phyloP scores from a whole-genome alignment of 2,113 vertebrate species.

The Archilochus colubris region DNA sequence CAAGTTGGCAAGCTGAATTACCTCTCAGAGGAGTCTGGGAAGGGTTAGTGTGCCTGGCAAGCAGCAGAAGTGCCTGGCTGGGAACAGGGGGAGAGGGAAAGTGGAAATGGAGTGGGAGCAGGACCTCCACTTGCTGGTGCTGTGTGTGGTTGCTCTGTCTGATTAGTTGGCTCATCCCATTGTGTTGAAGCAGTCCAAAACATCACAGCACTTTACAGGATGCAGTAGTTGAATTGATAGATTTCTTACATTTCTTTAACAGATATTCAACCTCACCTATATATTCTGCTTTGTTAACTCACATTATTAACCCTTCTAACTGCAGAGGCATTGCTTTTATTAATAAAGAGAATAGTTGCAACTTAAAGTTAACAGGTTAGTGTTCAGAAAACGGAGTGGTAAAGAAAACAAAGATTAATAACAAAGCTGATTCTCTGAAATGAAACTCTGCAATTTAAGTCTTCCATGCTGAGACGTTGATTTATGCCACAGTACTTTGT shows the following conservation, averaged over 20 bases:
- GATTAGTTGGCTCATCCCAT: not conserved
- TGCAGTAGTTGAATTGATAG: not conserved
- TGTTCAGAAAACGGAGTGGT: not conserved
- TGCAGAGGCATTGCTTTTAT: not conserved
- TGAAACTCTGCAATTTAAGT: not conserved
- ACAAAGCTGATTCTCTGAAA: slow-evolving; percentile 4
- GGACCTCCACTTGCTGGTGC: not conserved
- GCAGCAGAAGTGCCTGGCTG: not conserved
- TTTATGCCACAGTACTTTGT: not conserved
- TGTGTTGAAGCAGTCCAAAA: not conserved
- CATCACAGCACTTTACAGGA: not conserved
- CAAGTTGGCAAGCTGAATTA: not conserved
- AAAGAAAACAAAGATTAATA: not conserved
- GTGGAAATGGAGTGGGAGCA: not conserved
- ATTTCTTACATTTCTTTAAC: not conserved
- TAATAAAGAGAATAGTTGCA: not conserved
- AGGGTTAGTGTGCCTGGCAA: not conserved
- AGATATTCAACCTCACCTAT: not conserved
- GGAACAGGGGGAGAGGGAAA: not conserved
- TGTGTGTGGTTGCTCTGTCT: not conserved
- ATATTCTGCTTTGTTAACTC: not conserved
- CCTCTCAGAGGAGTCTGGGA: not conserved
- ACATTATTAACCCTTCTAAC: not conserved
- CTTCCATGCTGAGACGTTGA: not conserved
- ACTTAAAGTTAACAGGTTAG: not conserved